Conservation (phyloP, 2,797 vertebrate genomes). For the Bovichtus variegatus region DNA sequence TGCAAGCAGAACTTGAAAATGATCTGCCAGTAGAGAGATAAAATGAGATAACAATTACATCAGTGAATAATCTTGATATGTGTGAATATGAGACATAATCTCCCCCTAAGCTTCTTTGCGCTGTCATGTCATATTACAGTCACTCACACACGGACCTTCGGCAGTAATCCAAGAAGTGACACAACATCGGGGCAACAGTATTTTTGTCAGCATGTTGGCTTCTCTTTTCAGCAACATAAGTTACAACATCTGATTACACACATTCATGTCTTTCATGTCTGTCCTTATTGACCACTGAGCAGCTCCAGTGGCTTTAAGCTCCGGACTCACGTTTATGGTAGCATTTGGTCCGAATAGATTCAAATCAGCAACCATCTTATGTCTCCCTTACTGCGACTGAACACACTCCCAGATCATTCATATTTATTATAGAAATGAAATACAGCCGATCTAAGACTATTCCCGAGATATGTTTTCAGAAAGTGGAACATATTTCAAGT, state of each 20-base stretch:
- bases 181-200: neutral
- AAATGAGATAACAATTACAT: conserved; percentile 44
- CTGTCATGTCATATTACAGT: conserved; percentile 50
- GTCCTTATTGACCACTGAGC: neutral
- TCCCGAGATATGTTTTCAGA: neutral
- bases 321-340: neutral
- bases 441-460: neutral
- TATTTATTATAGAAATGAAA: conserved; percentile 12
- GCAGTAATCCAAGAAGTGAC: conserved; percentile 48
- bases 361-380: neutral
- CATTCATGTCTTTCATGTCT: neutral
- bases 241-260: neutral
- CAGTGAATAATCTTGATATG: conserved; percentile 58
- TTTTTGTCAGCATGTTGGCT: neutral
- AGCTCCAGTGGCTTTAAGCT: neutral
- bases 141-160: conserved; percentile 29
- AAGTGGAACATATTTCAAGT: conserved; percentile 21
- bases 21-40: conserved; percentile 28
- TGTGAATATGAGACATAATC: conserved; percentile 58
- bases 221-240: neutral
- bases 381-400: neutral
- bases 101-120: conserved; percentile 54
- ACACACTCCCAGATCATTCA: neutral
- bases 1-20: neutral
- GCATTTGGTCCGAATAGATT: neutral